Conservation (phyloP, 2,888 invertebrate genomes). For the Scaptomyza polygonia region DNA sequence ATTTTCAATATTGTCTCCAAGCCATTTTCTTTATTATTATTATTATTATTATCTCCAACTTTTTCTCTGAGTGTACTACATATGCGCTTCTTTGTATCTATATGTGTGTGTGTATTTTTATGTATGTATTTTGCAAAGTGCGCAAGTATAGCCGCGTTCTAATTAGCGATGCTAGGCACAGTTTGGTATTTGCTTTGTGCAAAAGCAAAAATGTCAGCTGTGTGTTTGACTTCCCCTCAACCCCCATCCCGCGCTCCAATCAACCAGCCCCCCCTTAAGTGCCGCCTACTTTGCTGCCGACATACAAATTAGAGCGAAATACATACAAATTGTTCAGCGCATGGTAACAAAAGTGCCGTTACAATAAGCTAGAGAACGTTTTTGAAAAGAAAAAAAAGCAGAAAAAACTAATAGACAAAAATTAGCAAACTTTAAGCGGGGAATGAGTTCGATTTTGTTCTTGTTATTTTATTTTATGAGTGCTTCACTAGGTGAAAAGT, state of each 20-base stretch:
- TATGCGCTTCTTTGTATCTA: neutral
- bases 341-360: constrained; percentile 76
- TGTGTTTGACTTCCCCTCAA: constrained; percentile 12
- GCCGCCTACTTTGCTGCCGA: constrained; percentile 23
- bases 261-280: constrained; percentile 1
- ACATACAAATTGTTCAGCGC: constrained; percentile 68
- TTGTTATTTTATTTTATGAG: constrained; percentile 63
- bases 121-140: constrained; percentile 22
- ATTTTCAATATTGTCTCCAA: too few relatives aligned
- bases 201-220: constrained; percentile 77
- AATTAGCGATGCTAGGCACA: constrained; percentile 75
- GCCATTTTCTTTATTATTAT: too few relatives aligned
- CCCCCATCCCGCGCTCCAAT: neutral
- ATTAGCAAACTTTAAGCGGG: constrained; percentile 33
- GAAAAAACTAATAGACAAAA: neutral
- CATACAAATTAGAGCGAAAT: constrained; percentile 77
- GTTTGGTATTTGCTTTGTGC: constrained; percentile 74
- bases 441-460: constrained; percentile 50
- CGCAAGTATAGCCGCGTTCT: constrained; percentile 60
- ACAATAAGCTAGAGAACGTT: constrained; percentile 57
- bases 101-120: neutral
- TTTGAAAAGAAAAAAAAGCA: constrained; percentile 5
- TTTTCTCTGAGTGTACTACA: constrained; percentile 1
- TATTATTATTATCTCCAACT: too few relatives aligned
- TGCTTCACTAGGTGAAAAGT: constrained; percentile 73